phyloP scores from a whole-genome alignment of 2,888 invertebrate genomes.

The Venusia cambrica region DNA sequence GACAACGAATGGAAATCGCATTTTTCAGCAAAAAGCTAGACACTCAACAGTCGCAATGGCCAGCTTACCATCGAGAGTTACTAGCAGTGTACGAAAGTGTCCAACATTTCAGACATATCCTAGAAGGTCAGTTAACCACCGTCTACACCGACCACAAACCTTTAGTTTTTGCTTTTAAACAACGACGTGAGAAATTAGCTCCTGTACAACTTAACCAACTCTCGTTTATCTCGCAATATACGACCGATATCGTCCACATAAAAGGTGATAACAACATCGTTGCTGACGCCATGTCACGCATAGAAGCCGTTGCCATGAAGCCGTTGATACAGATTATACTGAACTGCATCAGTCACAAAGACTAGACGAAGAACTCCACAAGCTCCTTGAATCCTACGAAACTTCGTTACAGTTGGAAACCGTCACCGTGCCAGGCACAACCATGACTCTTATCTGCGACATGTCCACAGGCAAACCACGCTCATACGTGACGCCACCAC shows the following conservation, averaged over 20 bases:
- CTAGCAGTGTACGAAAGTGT: constrained; percentile 1
- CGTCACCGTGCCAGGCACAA: constrained; percentile 13
- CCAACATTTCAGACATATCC: background rate
- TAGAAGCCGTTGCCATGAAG: constrained; percentile 27
- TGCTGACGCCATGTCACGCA: constrained; percentile 43
- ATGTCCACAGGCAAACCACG: constrained; percentile 18
- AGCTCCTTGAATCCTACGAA: constrained; percentile 6
- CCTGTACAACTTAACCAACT: constrained; percentile 45
- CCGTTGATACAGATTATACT: constrained; percentile 17
- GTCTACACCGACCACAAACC: constrained; percentile 37
- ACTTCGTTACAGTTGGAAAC: constrained; percentile 22
- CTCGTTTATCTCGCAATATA: constrained; percentile 44
- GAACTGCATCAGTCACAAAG: constrained; percentile 21
- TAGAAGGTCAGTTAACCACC: background rate
- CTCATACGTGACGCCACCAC: constrained; percentile 22
- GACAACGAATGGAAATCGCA: no score
- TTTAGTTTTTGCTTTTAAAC: constrained; percentile 43
- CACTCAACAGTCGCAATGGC: background rate
- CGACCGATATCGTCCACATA: constrained; percentile 42
- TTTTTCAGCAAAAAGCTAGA: no score
- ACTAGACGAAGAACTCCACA: constrained; percentile 24
- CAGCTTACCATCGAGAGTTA: constrained; percentile 1
- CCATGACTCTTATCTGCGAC: constrained; percentile 21
- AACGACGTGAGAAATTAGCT: constrained; percentile 35
- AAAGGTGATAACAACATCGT: constrained; percentile 40